Evolutionary conservation across 1,140 invertebrate species (phyloP), one percentile per base, ranked within the genome.

Genomic region (Bombus ignitus): DNA sequence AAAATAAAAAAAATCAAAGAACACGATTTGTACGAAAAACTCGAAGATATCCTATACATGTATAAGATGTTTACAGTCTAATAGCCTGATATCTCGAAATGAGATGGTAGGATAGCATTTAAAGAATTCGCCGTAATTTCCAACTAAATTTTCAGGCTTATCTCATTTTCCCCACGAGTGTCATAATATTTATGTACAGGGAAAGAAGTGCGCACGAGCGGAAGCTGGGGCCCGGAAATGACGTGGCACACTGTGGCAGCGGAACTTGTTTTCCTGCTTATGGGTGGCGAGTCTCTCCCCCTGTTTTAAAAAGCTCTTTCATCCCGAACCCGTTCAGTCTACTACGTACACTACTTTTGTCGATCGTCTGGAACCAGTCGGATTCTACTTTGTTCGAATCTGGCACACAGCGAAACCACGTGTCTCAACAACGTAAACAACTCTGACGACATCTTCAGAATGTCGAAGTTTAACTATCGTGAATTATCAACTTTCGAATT

Each of bases 211-310:
- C 18, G 53, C 82, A 57, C 13, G 77, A n/a, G 53, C 76, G 76
- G 77, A 85, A 85, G 57, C 42, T 13, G 10, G 44, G 92, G 89
- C 92, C 92, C 92, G 94, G 94, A 94, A 92, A 90, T 94, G 94
- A 94, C 93, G 91, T 37, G 66, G 68, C 32, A 3, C 68, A 79
- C 42, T 47, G 68, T 91, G 86, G 82, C 84, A 87, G 90, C 94
- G 92, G 93, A 94, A 94, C 93, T 93, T 92, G 92, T 66, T 94
- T 95, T 94, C 93, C 94, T 95, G 93, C 94, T 94, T 92, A 94
- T 88, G 77, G 83, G 68, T 80, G 89, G 81, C 92, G 88, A 91
- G 89, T 88, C 88, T 92, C 88, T 59, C 90, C 91, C 47, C 80
- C 87, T 88, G 77, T 78, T 93, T 94, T 93, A 91, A 93, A 94